These are phyloP conservation scores for fruit fly (Drosophila melanogaster) DNA, from an alignment of 1,140 invertebrate genomes.

Conservation along the genomic window Release_6_plus_ISO1_MT NT_033779.5:7819501-7820000, in stretches of 20 bases:
- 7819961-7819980: conserved; percentile 87
- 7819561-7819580: conserved; percentile 90
- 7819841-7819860: conserved; percentile 91
- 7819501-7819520: conserved; percentile 85
- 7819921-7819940: conserved; percentile 90
- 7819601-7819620: conserved; percentile 90
- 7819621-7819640: conserved; percentile 89
- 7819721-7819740: conserved; percentile 89
- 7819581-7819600: conserved; percentile 92
- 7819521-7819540: conserved; percentile 87
- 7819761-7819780: conserved; percentile 91
- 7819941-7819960: conserved; percentile 90
- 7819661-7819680: conserved; percentile 92
- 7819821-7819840: conserved; percentile 88
- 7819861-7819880: conserved; percentile 92
- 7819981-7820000: conserved; percentile 89
- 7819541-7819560: conserved; percentile 90
- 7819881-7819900: conserved; percentile 91
- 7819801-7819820: conserved; percentile 86
- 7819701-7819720: conserved; percentile 95
- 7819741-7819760: conserved; percentile 90
- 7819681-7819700: conserved; percentile 94
- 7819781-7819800: conserved; percentile 86
- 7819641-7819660: conserved; percentile 94
- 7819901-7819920: conserved; percentile 88